Base-by-base conservation (phyloP, 2,888 invertebrate species). In the Timema cristinae region DNA sequence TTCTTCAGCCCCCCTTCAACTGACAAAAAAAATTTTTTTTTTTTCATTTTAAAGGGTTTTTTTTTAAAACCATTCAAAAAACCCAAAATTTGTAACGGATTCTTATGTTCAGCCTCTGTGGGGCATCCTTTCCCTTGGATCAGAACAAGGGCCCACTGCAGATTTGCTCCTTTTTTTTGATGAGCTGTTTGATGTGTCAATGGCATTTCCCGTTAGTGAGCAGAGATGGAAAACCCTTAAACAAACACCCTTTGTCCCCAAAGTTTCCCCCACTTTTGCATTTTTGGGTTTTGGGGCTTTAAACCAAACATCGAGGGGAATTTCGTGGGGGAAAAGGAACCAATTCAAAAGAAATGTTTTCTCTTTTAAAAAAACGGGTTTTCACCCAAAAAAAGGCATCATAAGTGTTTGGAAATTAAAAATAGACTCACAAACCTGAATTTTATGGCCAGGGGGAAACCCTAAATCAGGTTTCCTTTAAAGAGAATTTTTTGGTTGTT, bases 141-240 rank as follows among this genome's bases (percentile, higher is more conserved):
- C 16, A 32, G 63, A 63, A 16, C 63, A 32, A 63, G 16, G 6
- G 6, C n/a, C 1, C 47, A 63, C 63, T 15, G 63, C 63, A 32
- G 63, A 63, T 63, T 13, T 63, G 10, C 48, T 63, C 10, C 63
- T 63, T 15, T 63, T 63, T 7, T 63, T 63, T 63, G 63, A 63
- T 32, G 63, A 63, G 13, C 32, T 63, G 7, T 63, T 63, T 63
- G 63, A 63, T 48, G 63, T 32, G 9, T 15, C 0, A 63, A n/a
- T 63, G 63, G 63, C 48, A 48, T 16, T 63, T 63, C n/a, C n/a
- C 32, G 8, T 9, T 63, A 10, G 32, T 11, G 47, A 63, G 48
- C 63, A 16, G 11, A 13, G 16, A 6, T 16, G 63, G 63, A 9
- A 63, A 63, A 13, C 48, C 48, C 47, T 63, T 47, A n/a, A n/a